Evolutionary conservation across 2,888 invertebrate genomes (phyloP), one percentile per base, ranked within the genome.

Genomic region (Pogonocherus hispidulus): DNA sequence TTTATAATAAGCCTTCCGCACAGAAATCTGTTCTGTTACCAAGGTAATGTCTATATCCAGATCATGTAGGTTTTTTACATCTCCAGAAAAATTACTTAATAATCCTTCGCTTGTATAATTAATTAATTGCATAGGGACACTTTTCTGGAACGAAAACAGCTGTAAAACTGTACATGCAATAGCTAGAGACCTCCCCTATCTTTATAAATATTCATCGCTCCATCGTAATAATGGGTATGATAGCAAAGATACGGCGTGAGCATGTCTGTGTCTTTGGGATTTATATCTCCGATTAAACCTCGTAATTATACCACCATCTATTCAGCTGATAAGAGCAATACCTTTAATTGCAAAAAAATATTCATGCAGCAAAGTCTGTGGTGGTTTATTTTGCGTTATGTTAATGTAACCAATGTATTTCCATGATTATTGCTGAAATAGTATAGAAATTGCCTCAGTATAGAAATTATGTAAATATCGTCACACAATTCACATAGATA

Each of bases 201-300:
- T 27, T 62, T 62, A 62, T 62, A 62, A 62, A 62, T 62, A 62
- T 62, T 62, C 62, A 62, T 59, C 27, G 47, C 37, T 49, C 32
- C 11, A 22, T 51, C 6, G 51, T 62, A 62, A 62, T 62, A 62
- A 62, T 62, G 62, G 62, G 62, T 62, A 62, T 62, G 62, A 62
- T 62, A 51, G 35, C 62, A 62, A 62, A 62, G 62, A 51, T 51
- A 51, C 51, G 37, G 37, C 62, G 37, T 62, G 49, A 62, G 37
- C 62, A 51, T 62, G 62, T 62, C 62, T 62, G 62, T 59, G 47
- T 62, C 62, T 51, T 22, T 14, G 20, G 37, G 22, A 62, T 62
- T 62, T 62, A 62, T 62, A 49, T 62, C 62, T 62, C 35, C 49
- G 62, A 62, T 62, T 62, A 62, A 49, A 62, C 14, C 22, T 51